These are phyloP conservation scores for Ciona savignyi DNA, from an alignment of 23 tunicate species.

Conservation along the genomic window DNA sequence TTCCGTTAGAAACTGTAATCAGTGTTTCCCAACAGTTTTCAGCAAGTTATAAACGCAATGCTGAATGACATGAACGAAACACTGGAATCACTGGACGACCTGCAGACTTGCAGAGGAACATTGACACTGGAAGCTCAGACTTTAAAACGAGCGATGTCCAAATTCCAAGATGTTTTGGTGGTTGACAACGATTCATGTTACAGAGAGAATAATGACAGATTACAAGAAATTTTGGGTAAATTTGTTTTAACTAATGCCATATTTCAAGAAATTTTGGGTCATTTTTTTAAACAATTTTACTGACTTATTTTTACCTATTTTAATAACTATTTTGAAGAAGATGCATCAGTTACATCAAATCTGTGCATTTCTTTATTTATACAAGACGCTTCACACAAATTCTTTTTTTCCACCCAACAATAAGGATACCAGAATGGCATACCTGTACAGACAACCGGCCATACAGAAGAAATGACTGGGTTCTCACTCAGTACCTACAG, in stretches of 20 bases:
- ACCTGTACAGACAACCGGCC: neutral
- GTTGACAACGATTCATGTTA: constrained; percentile 30
- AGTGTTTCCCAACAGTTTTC: too few relatives aligned
- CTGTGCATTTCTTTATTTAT: too few relatives aligned
- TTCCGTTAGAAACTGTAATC: too few relatives aligned
- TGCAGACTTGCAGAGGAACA: constrained; percentile 81
- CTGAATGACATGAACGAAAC: constrained; percentile 54
- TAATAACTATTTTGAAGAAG: too few relatives aligned
- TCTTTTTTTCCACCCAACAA: too few relatives aligned
- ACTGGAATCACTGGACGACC: constrained; percentile 54
- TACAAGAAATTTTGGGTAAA: constrained; percentile 56
- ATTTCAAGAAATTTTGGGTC: too few relatives aligned
- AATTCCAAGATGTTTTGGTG: constrained; percentile 39
- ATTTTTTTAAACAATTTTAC: too few relatives aligned
- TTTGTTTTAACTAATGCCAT: too few relatives aligned
- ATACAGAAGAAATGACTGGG: neutral
- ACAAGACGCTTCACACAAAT: too few relatives aligned
- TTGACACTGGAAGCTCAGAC: constrained; percentile 27
- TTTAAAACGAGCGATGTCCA: constrained; percentile 43
- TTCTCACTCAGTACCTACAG: constrained; percentile 27
- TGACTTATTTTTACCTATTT: too few relatives aligned
- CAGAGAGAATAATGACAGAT: constrained; percentile 38
- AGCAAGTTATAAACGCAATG: constrained; percentile 38
- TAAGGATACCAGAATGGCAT: constrained; percentile 5
- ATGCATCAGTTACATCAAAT: too few relatives aligned